Evolutionary conservation across 2,888 invertebrate genomes (phyloP), one percentile per base, ranked within the genome.

Genomic region (Phorcus lineatus): DNA sequence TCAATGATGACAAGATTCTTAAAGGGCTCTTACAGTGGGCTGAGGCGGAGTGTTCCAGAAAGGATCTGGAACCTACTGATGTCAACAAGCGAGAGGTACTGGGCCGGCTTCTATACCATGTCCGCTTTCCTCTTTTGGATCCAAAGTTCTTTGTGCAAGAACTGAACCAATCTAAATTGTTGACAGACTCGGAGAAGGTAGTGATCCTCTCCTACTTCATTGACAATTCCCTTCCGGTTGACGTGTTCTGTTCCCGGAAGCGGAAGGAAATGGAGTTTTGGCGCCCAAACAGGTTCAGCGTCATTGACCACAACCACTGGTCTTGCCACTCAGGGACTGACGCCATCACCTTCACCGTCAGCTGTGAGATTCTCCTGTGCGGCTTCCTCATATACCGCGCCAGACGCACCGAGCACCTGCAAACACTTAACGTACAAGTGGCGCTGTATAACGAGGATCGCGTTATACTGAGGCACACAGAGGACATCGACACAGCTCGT

Each of bases 1-100:
- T 96, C 11, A 94, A 94, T 22, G 91, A 91, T 81, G 83, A 86
- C 13, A 75, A 78, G 9, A 82, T 91, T 1, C 88, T 85, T 52
- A 86, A 85, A 55, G 87, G 85, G 16, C 83, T 86, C 67, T 55
- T 86, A 9, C 31, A 74, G 11, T 91, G 91, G 91, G 85, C 90
- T 7, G 86, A 86, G 40, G 77, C 82, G 13, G 86, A 90, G 78
- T 91, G 91, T 80, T 76, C 87, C 55, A 83, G 87, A 16, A 83
- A 87, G n/a, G 86, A 86, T 19, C 62, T 88, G 22, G 84, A 82
- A 11, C 77, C 80, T 19, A 86, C 84, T 3, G 88, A 87, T 66
- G 83, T 77, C 47, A 88, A 89, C 81, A 81, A 84, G 31, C 80
- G 90, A 11, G 77, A 80, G 4, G 87, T 87, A 22, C 80, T 91